Percentiles rank a stretch among this genome's conserved stretches.
Evolutionary conservation across 35 echinoderm and acorn worm genomes (phyloP).

Genomic region (Stichopus chloronotus): DNA sequence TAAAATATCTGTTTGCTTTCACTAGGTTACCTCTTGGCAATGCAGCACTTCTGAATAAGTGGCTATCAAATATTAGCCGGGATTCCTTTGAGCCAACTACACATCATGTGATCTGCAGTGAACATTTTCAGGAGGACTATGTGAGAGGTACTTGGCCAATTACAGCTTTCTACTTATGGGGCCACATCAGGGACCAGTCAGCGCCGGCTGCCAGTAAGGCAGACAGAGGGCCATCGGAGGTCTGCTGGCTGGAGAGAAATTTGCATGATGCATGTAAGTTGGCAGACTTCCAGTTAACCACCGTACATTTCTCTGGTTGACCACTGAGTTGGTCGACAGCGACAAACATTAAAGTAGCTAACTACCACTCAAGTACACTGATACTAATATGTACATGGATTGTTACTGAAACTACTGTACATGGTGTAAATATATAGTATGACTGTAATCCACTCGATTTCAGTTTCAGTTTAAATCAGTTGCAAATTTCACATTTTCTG

Average conservation of each 20-base stretch:
- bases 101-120: slow-evolving; percentile 25
- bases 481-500: slow-evolving; percentile 38
- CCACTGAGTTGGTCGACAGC: background rate
- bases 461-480: slow-evolving; percentile 38
- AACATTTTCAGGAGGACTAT: slow-evolving; percentile 22
- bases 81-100: background rate
- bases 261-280: background rate
- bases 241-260: background rate
- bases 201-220: background rate
- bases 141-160: slow-evolving; percentile 17
- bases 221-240: background rate
- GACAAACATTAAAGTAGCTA: background rate
- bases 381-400: slow-evolving; percentile 6
- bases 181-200: slow-evolving; percentile 31
- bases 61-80: slow-evolving; percentile 30
- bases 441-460: slow-evolving; percentile 37
- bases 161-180: slow-evolving; percentile 37
- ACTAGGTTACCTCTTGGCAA: slow-evolving; percentile 24
- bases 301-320: background rate
- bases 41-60: slow-evolving; percentile 21
- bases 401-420: slow-evolving; percentile 10
- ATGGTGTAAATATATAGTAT: slow-evolving; percentile 10
- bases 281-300: background rate
- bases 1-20: background rate
- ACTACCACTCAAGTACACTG: slow-evolving; percentile 1